Base-by-base conservation (phyloP, 2,888 invertebrate species). In the Drosophila pseudotakahashii region DNA sequence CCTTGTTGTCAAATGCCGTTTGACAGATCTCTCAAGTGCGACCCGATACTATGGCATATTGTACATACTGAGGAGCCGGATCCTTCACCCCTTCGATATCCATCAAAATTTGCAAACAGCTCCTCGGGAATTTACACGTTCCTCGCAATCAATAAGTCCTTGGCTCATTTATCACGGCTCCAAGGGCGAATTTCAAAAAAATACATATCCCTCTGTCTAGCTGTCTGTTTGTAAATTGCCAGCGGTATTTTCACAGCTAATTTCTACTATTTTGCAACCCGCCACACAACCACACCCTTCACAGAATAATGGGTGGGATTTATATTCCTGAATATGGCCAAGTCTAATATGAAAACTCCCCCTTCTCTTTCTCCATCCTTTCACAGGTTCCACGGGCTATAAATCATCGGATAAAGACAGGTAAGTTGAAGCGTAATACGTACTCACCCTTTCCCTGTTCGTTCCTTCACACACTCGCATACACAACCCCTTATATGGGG, bases 351-450 rank as follows among this genome's bases (percentile, higher is more conserved):
- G 47, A 64, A 53, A 63, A 68, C 61, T 74, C 72, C 48, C 73
- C 48, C 41, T 32, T 16, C 71, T 76, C 63, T 67, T 76, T 66
- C 58, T 64, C 75, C 63, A 73, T 70, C 74, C 68, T 73, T 54
- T 66, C 63, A 53, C 94, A 96, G 96, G 96, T 91, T 95, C 95
- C 93, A 95, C 95, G 81, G 96, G 96, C 92, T 96, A 96, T 93
- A 96, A 96, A 93, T 96, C 96, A 92, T 94, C 96, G 89, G 96
- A 96, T 92, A 94, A 96, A 92, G 96, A 96, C 93, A 96, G 96
- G 96, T 96, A 93, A 95, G 95, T 88, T 81, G 76, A 79, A 70
- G 75, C 80, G 75, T 59, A 78, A 69, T 70, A 79, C 64, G 69
- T 69, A 70, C 60, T 69, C 47, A 53, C 41, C 54, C 44, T 36